Conservation (phyloP, 2,888 invertebrate genomes). For the Ophraella communa region DNA sequence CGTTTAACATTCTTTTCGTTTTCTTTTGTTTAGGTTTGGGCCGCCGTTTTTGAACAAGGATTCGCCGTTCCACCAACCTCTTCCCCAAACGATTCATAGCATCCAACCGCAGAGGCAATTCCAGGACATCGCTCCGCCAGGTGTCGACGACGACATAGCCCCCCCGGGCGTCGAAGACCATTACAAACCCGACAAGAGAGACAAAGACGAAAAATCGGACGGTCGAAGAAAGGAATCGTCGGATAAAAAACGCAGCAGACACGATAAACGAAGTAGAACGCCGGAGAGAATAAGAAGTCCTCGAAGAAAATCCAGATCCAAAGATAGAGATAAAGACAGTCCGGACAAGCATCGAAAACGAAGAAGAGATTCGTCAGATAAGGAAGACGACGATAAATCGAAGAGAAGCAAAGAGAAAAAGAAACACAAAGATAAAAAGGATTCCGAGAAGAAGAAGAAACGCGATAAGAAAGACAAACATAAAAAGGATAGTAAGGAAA, state of each 20-base stretch:
- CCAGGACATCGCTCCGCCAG: slow-evolving; percentile 45
- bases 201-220: slow-evolving; percentile 35
- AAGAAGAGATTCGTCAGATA: slow-evolving; percentile 49
- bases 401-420: slow-evolving; percentile 63
- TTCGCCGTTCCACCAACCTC: slow-evolving; percentile 41
- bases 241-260: slow-evolving; percentile 33
- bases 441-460: slow-evolving; percentile 58
- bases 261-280: slow-evolving; percentile 42
- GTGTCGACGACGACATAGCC: slow-evolving; percentile 64
- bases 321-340: slow-evolving; percentile 49
- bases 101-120: slow-evolving; percentile 43
- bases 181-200: slow-evolving; percentile 61
- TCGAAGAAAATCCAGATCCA: slow-evolving; percentile 58
- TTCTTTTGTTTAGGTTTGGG: slow-evolving; percentile 53
- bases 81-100: slow-evolving; percentile 42
- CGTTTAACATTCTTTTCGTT: too few relatives aligned
- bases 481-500: slow-evolving; percentile 54
- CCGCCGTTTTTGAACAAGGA: slow-evolving; percentile 42
- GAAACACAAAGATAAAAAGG: slow-evolving; percentile 64
- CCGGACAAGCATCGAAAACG: slow-evolving; percentile 55
- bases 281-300: slow-evolving; percentile 48
- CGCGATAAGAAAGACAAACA: slow-evolving; percentile 59
- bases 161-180: slow-evolving; percentile 71
- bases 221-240: slow-evolving; percentile 33
- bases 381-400: slow-evolving; percentile 53